Conservation (phyloP, 2,797 vertebrate genomes). For the Poeciliopsis turneri region DNA sequence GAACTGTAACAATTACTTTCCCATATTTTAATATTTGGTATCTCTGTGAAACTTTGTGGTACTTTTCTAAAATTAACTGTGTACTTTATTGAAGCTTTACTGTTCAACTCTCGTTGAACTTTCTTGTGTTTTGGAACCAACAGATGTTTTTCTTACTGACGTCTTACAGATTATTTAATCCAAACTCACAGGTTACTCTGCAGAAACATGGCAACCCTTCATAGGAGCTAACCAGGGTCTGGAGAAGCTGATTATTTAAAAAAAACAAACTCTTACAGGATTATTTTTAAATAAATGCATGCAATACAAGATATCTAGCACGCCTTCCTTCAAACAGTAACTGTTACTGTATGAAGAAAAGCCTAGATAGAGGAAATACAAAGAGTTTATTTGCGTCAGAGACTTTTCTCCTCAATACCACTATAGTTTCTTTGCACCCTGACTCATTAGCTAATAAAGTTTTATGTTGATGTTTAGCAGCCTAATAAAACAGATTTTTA, state of each 20-base stretch:
- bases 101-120: neutral
- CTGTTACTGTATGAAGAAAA: neutral
- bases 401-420: neutral
- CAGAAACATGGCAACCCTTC: neutral
- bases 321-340: neutral
- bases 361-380: neutral
- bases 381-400: slow-evolving; percentile 14
- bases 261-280: neutral
- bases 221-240: neutral
- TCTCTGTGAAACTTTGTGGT: neutral
- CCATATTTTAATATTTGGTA: neutral
- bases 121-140: neutral
- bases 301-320: neutral
- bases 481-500: neutral
- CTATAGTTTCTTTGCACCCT: neutral
- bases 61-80: neutral
- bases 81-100: neutral
- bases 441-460: neutral
- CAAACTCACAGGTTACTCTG: neutral
- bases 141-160: neutral
- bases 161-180: neutral
- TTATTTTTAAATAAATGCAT: neutral
- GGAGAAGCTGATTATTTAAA: neutral
- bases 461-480: neutral
- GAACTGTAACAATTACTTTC: neutral